These are phyloP conservation scores for Orthonyx spaldingii DNA, from an alignment of 2,113 vertebrate genomes.

Conservation along the genomic window DNA sequence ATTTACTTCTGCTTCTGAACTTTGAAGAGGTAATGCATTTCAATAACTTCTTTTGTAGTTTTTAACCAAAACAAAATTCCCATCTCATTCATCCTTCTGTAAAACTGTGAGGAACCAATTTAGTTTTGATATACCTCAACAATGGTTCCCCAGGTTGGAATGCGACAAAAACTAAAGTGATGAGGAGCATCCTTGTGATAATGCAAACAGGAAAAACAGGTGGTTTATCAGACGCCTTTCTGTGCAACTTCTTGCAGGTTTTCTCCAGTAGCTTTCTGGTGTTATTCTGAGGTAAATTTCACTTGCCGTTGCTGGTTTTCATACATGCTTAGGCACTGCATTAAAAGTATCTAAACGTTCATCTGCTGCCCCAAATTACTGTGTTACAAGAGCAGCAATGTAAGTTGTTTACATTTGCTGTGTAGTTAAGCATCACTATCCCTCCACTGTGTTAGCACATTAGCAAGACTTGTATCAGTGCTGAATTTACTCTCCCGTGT, in stretches of 20 bases:
- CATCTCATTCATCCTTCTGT: neutral
- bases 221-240: neutral
- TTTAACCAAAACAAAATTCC: neutral
- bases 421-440: neutral
- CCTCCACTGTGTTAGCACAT: neutral
- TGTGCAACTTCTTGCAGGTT: neutral
- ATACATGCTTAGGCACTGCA: neutral
- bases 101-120: too few relatives aligned
- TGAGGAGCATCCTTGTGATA: neutral
- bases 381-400: fast-evolving
- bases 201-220: neutral
- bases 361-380: neutral
- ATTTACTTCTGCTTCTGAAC: neutral
- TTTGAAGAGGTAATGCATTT: neutral
- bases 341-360: neutral
- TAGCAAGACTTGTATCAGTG: neutral
- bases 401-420: neutral
- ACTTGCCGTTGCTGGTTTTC: neutral
- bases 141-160: too few relatives aligned
- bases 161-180: neutral
- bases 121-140: too few relatives aligned
- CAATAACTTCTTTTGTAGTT: neutral
- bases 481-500: neutral
- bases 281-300: neutral
- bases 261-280: neutral